phyloP scores from a whole-genome alignment of 1,140 invertebrate genomes.

The Daktulosphaira vitifoliae region DNA sequence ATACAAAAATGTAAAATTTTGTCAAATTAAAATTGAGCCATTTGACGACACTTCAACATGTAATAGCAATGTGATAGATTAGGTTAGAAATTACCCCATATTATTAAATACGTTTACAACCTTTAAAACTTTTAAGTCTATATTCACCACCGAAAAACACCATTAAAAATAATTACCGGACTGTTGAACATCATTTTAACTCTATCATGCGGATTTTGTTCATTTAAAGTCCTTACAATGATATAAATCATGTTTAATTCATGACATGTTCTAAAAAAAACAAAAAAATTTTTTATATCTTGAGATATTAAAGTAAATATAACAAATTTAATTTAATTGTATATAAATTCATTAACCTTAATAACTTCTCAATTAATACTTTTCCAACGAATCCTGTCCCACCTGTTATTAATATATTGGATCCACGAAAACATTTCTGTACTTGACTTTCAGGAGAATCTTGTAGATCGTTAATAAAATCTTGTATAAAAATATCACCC shows the following conservation, averaged over 20 bases:
- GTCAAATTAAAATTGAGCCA: too few species aligned
- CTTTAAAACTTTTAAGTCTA: too few species aligned
- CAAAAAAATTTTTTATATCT: background rate
- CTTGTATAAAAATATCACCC: conserved; percentile 27
- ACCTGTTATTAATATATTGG: conserved; percentile 42
- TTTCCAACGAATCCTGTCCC: conserved; percentile 50
- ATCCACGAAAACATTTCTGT: conserved; percentile 42
- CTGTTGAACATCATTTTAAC: conserved; percentile 55
- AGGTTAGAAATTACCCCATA: too few species aligned
- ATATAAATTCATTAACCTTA: conserved; percentile 48
- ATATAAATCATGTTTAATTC: conserved; percentile 66
- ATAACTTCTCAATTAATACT: conserved; percentile 54
- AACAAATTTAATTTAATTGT: too few species aligned
- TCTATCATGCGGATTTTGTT: conserved; percentile 56
- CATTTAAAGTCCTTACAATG: conserved; percentile 68
- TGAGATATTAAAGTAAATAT: too few species aligned
- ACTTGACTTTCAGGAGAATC: conserved; percentile 10
- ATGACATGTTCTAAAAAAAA: conserved; percentile 47
- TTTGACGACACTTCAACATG: too few species aligned
- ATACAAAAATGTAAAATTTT: too few species aligned
- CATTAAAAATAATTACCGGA: conserved; percentile 53
- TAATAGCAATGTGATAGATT: too few species aligned
- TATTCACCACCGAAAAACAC: too few species aligned
- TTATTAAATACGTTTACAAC: too few species aligned
- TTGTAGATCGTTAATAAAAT: conserved; percentile 23